A percentile compares a stretch with the other conserved stretches of the same genome.
These are phyloP conservation scores for Solen grandis DNA, from an alignment of 1,140 invertebrate species.

Conservation along the genomic window DNA sequence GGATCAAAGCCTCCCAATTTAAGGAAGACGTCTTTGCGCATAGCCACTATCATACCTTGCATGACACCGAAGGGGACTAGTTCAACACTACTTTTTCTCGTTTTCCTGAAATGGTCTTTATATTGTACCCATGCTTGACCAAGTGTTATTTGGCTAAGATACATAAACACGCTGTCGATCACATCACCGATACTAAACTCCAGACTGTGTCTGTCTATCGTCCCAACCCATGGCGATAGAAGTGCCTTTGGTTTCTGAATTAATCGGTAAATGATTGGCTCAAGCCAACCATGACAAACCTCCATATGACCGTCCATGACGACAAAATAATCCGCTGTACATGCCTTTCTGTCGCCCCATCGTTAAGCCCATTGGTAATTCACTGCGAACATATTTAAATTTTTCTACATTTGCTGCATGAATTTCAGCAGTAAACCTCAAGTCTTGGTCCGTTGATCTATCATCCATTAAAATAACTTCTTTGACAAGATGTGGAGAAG, in stretches of 20 bases:
- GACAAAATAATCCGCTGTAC: slow-evolving; percentile 19
- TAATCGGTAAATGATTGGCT: slow-evolving; percentile 22
- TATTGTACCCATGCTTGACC: slow-evolving; percentile 32
- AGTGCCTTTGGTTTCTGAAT: slow-evolving; percentile 28
- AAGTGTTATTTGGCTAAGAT: slow-evolving; percentile 21
- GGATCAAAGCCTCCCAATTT: slow-evolving; percentile 86
- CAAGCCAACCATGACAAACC: slow-evolving; percentile 23
- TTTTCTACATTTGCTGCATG: slow-evolving; percentile 35
- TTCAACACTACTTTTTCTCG: slow-evolving; percentile 29
- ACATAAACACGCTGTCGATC: background rate
- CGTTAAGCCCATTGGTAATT: slow-evolving; percentile 24
- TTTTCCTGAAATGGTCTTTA: background rate
- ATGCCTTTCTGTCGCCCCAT: slow-evolving; percentile 16
- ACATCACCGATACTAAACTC: background rate
- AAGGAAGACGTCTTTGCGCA: slow-evolving; percentile 84
- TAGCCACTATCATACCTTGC: slow-evolving; percentile 40
- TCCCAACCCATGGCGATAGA: slow-evolving; percentile 18
- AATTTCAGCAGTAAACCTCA: background rate
- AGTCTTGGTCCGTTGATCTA: slow-evolving; percentile 15
- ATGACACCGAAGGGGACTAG: slow-evolving; percentile 24
- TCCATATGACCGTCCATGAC: slow-evolving; percentile 41
- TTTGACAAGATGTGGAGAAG: slow-evolving; percentile 89
- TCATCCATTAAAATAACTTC: slow-evolving; percentile 95
- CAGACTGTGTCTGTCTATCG: background rate
- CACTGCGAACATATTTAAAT: slow-evolving; percentile 6